Percentiles rank a stretch among this genome's conserved stretches.
Conservation (phyloP, 1,140 invertebrate species). For the Megathymus violae region DNA sequence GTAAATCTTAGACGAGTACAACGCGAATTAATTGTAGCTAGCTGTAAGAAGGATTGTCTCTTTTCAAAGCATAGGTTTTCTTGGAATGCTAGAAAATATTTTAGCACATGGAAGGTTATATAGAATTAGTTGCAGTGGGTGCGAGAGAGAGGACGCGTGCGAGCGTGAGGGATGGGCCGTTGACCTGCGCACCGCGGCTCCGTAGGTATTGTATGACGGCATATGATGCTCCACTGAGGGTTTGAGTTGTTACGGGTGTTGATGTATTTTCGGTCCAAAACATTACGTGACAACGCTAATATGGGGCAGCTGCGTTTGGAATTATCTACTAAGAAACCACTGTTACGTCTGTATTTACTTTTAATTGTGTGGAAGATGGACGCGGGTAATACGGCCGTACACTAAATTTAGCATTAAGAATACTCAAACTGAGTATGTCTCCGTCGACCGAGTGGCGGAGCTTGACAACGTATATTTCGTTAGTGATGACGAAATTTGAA, state of each 20-base stretch:
- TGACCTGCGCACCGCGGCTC: conserved; percentile 15
- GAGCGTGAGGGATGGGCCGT: conserved; percentile 19
- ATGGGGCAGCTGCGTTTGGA: not conserved
- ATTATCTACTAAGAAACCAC: not conserved
- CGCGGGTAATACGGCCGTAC: too few species aligned
- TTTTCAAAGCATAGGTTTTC: not conserved
- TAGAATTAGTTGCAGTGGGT: conserved; percentile 23
- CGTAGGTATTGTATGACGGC: conserved; percentile 13
- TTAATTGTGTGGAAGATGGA: too few species aligned
- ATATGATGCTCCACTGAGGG: conserved; percentile 23
- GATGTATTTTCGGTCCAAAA: conserved; percentile 5
- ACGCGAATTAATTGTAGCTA: too few species aligned
- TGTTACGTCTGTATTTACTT: not conserved
- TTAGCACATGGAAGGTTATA: conserved; percentile 11
- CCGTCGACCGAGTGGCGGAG: too few species aligned
- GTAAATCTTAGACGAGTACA: too few species aligned
- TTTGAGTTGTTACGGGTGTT: conserved; percentile 7
- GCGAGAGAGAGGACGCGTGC: conserved; percentile 17
- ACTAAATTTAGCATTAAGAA: too few species aligned
- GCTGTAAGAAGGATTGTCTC: too few species aligned
- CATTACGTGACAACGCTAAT: conserved; percentile 5
- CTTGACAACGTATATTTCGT: too few species aligned
- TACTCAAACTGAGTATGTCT: too few species aligned
- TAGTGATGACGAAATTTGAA: too few species aligned
- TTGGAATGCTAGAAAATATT: conserved; percentile 9